Base-by-base conservation (phyloP, 2,888 invertebrate genomes). In the Macrostomum cliftonense region DNA sequence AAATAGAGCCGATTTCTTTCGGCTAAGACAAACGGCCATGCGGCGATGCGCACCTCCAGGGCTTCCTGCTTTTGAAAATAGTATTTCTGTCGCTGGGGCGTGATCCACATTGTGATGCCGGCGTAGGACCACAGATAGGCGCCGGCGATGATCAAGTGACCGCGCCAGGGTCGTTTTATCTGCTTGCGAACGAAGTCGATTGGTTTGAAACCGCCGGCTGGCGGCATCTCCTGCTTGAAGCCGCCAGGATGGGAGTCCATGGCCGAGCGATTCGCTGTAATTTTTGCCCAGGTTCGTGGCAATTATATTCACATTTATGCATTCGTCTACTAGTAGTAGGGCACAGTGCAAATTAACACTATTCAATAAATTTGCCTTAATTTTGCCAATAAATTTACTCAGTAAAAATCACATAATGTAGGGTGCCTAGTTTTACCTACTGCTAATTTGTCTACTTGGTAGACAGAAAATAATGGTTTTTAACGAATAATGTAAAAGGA, bases 151-250 rank as follows among this genome's bases (percentile, higher is more conserved):
- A 16, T 14, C 20, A 40, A 21, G 46, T 46, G 51, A 55, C 58
- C 58, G 47, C 54, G 46, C 37, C 50, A 38, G 39, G 44, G 45
- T 14, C 50, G 52, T 51, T 62, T 64, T 12, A 67, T 61, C 42
- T 60, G 59, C 43, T 65, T 65, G 48, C 64, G 61, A n/a, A 61
- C 58, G 60, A 61, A 70, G 45, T 68, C 63, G 54, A 89, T 81
- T 17, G 81, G 77, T 56, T 77, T 76, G 68, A 88, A 93, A 57
- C 93, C 93, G 64, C 89, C 89, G 49, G 77, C 72, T 54, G 93
- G 93, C 63, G 93, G 91, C 77, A 93, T 76, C 73, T 93, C 93
- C 73, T 93, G 93, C 13, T 47, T 47, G 39, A 47, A 47, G 12
- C 36, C 45, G 14, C 45, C 45, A 28, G 28, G 28, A 28, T 28